Evolutionary conservation across 1,140 invertebrate genomes (phyloP).

Genomic region (Drosophila kurseongensis): DNA sequence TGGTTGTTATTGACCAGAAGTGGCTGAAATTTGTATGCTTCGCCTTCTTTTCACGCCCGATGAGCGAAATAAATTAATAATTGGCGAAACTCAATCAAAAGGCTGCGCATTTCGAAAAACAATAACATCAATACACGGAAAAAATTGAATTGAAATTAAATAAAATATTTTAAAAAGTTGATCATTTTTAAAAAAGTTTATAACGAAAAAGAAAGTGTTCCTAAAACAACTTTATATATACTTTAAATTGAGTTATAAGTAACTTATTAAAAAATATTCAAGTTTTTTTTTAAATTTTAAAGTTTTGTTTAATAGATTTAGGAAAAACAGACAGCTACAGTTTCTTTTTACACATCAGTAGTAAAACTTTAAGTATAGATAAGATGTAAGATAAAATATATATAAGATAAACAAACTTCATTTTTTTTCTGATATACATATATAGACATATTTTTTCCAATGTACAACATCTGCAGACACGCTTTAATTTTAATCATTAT

Average conservation of each 20-base stretch:
- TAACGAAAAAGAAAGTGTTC: too few relatives aligned
- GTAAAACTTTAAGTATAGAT: too few relatives aligned
- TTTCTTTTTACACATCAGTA: too few relatives aligned
- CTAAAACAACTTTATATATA: too few relatives aligned
- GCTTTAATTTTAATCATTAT: constrained; percentile 22
- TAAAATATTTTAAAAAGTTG: background rate
- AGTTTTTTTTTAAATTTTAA: too few relatives aligned
- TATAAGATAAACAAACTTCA: too few relatives aligned
- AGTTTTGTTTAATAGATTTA: too few relatives aligned
- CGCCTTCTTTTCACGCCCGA: constrained; percentile 46
- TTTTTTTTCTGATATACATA: too few relatives aligned
- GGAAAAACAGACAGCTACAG: too few relatives aligned
- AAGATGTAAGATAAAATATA: too few relatives aligned
- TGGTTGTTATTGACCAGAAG: constrained; percentile 54
- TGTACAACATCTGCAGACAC: background rate
- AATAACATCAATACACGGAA: constrained; percentile 26
- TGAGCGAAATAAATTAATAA: constrained; percentile 66
- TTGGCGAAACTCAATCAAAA: constrained; percentile 66
- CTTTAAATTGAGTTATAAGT: too few relatives aligned
- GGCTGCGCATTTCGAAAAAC: constrained; percentile 57
- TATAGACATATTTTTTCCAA: background rate
- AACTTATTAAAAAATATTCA: too few relatives aligned
- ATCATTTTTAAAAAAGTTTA: background rate
- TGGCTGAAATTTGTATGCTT: constrained; percentile 54
- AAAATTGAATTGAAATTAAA: background rate